These are phyloP conservation scores for Eucidaris tribuloides DNA, from an alignment of 35 echinoderm and acorn worm species.

Conservation along the genomic window DNA sequence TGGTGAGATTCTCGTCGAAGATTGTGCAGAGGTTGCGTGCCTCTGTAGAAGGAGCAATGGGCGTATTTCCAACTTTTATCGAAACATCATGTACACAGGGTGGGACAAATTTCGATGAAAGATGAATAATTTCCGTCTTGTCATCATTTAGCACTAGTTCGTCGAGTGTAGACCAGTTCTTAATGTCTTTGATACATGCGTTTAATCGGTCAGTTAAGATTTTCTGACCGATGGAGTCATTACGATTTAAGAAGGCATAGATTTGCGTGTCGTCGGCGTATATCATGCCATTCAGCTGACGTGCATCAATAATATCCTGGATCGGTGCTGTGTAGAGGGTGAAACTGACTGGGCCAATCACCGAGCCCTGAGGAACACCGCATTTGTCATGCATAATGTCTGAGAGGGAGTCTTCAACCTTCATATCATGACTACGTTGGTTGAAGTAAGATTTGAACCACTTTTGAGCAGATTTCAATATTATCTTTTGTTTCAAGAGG, in stretches of 20 bases:
- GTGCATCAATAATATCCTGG: slow-evolving; percentile 30
- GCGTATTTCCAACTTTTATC: too few species aligned
- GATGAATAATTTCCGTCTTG: slow-evolving; percentile 16
- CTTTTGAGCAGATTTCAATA: background rate
- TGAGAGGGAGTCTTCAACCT: background rate
- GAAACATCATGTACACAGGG: too few species aligned
- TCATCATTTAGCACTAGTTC: slow-evolving; percentile 15
- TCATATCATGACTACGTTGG: background rate
- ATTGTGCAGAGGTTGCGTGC: too few species aligned
- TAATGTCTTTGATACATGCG: slow-evolving; percentile 12
- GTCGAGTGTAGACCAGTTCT: background rate
- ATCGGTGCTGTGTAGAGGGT: slow-evolving; percentile 42
- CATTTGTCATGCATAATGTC: background rate
- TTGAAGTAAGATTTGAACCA: background rate
- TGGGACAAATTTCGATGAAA: slow-evolving; percentile 10
- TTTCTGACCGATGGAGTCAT: background rate
- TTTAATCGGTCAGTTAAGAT: background rate
- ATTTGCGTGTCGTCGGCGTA: slow-evolving; percentile 61
- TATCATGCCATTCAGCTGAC: slow-evolving; percentile 32
- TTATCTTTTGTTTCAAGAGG: too few species aligned
- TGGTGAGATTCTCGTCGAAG: too few species aligned
- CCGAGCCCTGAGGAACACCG: slow-evolving; percentile 56
- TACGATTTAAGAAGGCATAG: background rate
- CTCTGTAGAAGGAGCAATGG: too few species aligned
- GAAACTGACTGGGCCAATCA: slow-evolving; percentile 38